These are phyloP conservation scores for Euzophera pinguis DNA, from an alignment of 2,888 invertebrate genomes.

Conservation along the genomic window DNA sequence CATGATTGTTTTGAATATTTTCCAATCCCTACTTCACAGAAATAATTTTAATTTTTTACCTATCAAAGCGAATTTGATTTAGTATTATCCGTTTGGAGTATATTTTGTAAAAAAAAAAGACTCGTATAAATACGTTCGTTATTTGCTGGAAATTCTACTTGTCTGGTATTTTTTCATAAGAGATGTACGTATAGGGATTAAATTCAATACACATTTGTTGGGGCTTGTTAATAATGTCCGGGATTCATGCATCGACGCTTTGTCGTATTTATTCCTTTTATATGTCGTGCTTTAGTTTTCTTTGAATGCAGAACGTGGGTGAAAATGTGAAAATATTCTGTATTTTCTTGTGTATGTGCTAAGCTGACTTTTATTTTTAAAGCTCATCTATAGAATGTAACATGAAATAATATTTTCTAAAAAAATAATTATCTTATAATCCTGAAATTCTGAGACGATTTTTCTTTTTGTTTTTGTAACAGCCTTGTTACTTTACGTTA, in stretches of 20 bases:
- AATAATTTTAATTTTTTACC: constrained; percentile 40
- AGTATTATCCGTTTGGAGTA: too few relatives aligned
- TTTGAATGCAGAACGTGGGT: constrained; percentile 5
- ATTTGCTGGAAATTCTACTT: too few relatives aligned
- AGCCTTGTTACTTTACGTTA: too few relatives aligned
- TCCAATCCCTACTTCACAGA: constrained; percentile 33
- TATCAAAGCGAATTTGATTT: constrained; percentile 11
- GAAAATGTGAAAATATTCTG: constrained; percentile 9
- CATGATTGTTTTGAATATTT: constrained; percentile 60
- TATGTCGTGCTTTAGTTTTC: neutral
- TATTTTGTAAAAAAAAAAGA: too few relatives aligned
- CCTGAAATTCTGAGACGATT: constrained; percentile 1
- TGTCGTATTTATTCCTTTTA: constrained; percentile 3
- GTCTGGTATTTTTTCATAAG: neutral
- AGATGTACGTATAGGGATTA: constrained; percentile 1
- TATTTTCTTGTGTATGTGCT: neutral
- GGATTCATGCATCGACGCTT: constrained; percentile 33
- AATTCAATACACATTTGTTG: constrained; percentile 10
- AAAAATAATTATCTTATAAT: neutral
- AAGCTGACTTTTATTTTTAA: neutral
- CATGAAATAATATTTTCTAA: constrained; percentile 9
- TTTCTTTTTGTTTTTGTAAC: neutral
- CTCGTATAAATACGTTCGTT: constrained; percentile 20
- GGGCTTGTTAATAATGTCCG: constrained; percentile 32
- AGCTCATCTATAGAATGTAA: neutral